These are phyloP conservation scores for Plutomurus gul DNA, from an alignment of 1,140 invertebrate species.

Conservation along the genomic window DNA sequence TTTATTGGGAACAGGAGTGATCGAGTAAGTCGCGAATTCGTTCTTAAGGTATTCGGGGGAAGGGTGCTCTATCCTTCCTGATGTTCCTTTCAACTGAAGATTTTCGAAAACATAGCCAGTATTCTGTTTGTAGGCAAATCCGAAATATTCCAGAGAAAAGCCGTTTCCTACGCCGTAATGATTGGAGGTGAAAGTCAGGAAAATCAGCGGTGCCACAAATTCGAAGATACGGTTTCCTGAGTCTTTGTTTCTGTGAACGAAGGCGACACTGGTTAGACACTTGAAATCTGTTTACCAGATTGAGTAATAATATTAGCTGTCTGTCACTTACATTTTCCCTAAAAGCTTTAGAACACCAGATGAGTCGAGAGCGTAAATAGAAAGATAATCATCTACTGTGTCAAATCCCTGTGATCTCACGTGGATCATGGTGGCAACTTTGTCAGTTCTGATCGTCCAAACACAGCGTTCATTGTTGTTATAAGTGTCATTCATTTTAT, in stretches of 20 bases:
- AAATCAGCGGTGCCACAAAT: background rate
- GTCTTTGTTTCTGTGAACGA: background rate
- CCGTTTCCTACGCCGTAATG: slow-evolving; percentile 7
- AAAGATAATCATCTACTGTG: background rate
- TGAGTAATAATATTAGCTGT: too few species aligned
- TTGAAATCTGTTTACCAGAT: too few species aligned
- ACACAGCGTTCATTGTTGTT: slow-evolving; percentile 35
- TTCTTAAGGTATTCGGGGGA: background rate
- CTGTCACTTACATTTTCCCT: background rate
- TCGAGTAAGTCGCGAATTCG: background rate
- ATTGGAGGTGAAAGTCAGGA: slow-evolving; percentile 10
- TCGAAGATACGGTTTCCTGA: background rate
- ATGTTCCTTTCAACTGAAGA: background rate
- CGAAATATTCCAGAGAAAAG: slow-evolving; percentile 31
- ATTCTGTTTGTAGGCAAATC: slow-evolving; percentile 24
- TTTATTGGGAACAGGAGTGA: background rate
- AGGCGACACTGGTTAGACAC: too few species aligned
- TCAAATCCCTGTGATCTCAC: slow-evolving; percentile 1
- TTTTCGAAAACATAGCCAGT: slow-evolving; percentile 2
- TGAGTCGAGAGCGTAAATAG: background rate
- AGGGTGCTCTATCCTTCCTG: background rate
- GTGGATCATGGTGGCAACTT: slow-evolving; percentile 15
- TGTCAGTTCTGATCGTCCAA: slow-evolving; percentile 27
- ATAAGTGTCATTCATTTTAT: background rate
- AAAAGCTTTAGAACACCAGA: background rate